phyloP scores from a whole-genome alignment of 2,113 vertebrate species.

The Gnathonemus longibarbis region DNA sequence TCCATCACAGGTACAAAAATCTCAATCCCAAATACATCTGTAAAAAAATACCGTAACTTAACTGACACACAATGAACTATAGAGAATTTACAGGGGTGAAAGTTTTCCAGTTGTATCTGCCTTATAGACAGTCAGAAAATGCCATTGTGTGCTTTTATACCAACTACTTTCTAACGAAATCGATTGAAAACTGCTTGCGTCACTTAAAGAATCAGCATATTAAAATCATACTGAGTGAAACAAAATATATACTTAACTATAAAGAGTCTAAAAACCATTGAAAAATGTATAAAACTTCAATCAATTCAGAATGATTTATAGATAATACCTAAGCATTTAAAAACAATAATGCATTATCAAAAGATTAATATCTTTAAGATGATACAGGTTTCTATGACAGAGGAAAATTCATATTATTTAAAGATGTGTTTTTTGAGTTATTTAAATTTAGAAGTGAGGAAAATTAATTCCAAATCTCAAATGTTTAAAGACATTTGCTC shows the following conservation, averaged over 20 bases:
- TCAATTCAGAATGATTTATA: neutral
- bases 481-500: neutral
- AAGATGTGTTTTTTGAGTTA: neutral
- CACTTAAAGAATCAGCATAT: neutral
- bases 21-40: neutral
- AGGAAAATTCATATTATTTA: neutral
- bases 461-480: neutral
- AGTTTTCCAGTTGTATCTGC: neutral
- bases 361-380: neutral
- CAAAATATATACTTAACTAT: neutral
- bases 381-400: neutral
- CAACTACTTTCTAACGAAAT: neutral
- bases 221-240: neutral
- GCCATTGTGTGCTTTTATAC: neutral
- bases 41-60: neutral
- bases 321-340: neutral
- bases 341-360: neutral
- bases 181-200: neutral
- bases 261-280: neutral
- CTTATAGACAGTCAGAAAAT: neutral
- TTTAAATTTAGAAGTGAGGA: neutral
- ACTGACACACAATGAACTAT: neutral
- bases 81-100: neutral
- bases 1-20: conserved; percentile 3
- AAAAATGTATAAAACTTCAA: neutral